These are phyloP conservation scores for Cotesia vestalis DNA, from an alignment of 1,140 invertebrate genomes.

Conservation along the genomic window DNA sequence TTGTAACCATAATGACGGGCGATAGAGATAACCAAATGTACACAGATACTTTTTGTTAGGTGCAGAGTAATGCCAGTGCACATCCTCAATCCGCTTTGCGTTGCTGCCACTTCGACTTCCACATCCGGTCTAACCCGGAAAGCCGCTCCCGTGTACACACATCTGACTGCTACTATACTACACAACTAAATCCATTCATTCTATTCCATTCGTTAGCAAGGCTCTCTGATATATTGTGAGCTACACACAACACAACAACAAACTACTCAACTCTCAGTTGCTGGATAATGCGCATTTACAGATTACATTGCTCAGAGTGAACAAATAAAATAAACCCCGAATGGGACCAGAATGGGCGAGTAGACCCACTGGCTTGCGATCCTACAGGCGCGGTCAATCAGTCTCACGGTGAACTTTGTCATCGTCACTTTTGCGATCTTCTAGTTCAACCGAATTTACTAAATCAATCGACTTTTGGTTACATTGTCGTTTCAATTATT, in stretches of 20 bases:
- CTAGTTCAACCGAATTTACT: not conserved
- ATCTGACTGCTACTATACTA: slow-evolving; percentile 51
- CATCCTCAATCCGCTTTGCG: slow-evolving; percentile 21
- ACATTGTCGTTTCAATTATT: too few species aligned
- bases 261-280: slow-evolving; percentile 34
- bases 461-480: not conserved
- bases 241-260: too few species aligned
- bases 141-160: slow-evolving; percentile 56
- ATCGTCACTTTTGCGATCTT: slow-evolving; percentile 35
- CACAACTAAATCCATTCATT: slow-evolving; percentile 31
- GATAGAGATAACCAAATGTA: not conserved
- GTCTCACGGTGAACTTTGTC: slow-evolving; percentile 51
- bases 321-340: slow-evolving; percentile 25
- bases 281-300: slow-evolving; percentile 45
- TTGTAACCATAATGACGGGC: too few species aligned
- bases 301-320: slow-evolving; percentile 23
- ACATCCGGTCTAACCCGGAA: slow-evolving; percentile 60
- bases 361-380: slow-evolving; percentile 24
- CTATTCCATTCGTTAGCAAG: slow-evolving; percentile 41
- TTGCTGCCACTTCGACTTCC: slow-evolving; percentile 37
- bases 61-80: not conserved
- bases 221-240: too few species aligned
- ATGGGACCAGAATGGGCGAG: slow-evolving; percentile 29
- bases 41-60: not conserved
- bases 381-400: slow-evolving; percentile 34